These are phyloP conservation scores for Periphyllus acericola DNA, from an alignment of 2,888 invertebrate genomes.

Conservation along the genomic window DNA sequence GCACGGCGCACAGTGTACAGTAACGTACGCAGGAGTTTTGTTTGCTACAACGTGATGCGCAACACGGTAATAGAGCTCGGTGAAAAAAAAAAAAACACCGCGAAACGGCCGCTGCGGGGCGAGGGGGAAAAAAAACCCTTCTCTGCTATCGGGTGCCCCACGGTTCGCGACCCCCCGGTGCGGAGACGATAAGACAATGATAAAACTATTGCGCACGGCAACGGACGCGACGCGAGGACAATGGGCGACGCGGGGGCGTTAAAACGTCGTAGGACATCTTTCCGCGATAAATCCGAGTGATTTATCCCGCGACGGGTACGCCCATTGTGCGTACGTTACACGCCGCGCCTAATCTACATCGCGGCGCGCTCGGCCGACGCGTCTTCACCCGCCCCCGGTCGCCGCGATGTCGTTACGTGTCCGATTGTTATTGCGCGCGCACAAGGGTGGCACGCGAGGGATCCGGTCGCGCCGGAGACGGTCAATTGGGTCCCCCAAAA, in stretches of 20 bases:
- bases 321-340: slow-evolving; percentile 27
- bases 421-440: background rate
- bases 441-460: too few species aligned
- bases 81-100: background rate
- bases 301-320: slow-evolving; percentile 5
- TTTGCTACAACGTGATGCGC: background rate
- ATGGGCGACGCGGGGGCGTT: slow-evolving; percentile 40
- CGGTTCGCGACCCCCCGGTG: slow-evolving; percentile 46
- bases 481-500: too few species aligned
- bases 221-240: slow-evolving; percentile 24
- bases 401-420: background rate
- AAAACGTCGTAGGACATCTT: slow-evolving; percentile 51
- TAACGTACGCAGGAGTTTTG: background rate
- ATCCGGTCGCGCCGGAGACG: too few species aligned
- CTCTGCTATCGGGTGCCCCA: background rate
- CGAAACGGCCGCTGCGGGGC: background rate
- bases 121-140: too few species aligned
- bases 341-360: slow-evolving; percentile 3
- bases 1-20: background rate
- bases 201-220: slow-evolving; percentile 51
- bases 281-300: slow-evolving; percentile 35
- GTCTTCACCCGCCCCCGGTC: background rate
- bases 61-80: background rate
- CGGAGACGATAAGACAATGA: slow-evolving; percentile 49
- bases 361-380: background rate